These are phyloP conservation scores for Nasonia oneida DNA, from an alignment of 2,888 invertebrate genomes.

Conservation along the genomic window DNA sequence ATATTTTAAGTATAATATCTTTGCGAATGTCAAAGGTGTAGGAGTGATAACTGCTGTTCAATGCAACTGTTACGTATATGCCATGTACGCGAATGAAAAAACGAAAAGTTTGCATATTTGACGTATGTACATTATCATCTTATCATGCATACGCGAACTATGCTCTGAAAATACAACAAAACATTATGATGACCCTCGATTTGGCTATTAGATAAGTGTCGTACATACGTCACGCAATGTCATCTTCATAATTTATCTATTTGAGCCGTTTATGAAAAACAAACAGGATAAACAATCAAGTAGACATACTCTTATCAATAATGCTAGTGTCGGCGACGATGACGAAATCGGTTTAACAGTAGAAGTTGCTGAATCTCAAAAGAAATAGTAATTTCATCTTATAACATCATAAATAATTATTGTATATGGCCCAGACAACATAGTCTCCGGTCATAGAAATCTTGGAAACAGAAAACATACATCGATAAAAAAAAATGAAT, in stretches of 20 bases:
- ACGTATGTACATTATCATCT: too few species aligned
- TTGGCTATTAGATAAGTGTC: too few species aligned
- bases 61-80: too few species aligned
- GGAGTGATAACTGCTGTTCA: not conserved
- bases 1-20: not conserved
- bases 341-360: conserved; percentile 68
- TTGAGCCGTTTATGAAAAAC: conserved; percentile 72
- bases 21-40: not conserved
- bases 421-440: too few species aligned
- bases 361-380: conserved; percentile 59
- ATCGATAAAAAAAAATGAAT: not conserved
- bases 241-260: not conserved
- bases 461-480: too few species aligned
- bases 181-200: too few species aligned
- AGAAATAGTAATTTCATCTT: too few species aligned
- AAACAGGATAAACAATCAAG: conserved; percentile 65
- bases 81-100: conserved; percentile 71
- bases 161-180: too few species aligned
- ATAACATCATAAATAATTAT: too few species aligned
- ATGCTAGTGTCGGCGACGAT: conserved; percentile 73
- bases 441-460: too few species aligned
- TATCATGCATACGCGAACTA: too few species aligned
- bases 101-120: conserved; percentile 59
- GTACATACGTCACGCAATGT: not conserved
- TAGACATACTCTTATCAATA: conserved; percentile 81